Percentiles rank a stretch among this genome's conserved stretches.
Conservation (phyloP, 2,797 vertebrate genomes). For the Erethizon dorsatum region DNA sequence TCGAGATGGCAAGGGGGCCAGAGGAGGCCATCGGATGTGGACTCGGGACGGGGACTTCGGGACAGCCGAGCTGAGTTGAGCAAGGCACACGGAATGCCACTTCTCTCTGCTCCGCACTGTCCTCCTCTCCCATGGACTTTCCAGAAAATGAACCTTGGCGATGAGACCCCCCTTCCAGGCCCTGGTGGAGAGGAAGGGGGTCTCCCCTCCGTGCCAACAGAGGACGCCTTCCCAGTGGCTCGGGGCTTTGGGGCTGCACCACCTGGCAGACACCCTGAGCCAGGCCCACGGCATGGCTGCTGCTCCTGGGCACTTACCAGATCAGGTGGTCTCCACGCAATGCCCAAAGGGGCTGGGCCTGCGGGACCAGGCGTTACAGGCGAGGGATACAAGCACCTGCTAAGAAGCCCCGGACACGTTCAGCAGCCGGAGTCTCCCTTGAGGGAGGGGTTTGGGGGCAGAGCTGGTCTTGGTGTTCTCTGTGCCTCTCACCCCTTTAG, state of each 20-base stretch:
- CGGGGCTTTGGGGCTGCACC: background rate
- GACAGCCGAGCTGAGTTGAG: background rate
- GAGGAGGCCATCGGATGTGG: background rate
- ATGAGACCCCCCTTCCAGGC: background rate
- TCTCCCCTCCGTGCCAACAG: slow-evolving; percentile 10
- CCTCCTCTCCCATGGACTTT: fast-evolving
- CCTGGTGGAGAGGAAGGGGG: background rate
- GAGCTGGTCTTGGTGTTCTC: background rate
- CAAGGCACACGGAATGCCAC: background rate
- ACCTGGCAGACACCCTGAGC: slow-evolving; percentile 54
- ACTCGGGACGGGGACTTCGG: background rate
- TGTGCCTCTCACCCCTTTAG: background rate
- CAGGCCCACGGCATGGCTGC: background rate
- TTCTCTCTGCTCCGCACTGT: background rate
- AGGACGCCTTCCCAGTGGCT: background rate
- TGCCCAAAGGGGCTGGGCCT: background rate
- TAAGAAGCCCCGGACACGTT: background rate
- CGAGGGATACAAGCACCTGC: background rate
- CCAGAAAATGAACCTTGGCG: background rate
- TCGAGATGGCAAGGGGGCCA: background rate
- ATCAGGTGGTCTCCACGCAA: background rate
- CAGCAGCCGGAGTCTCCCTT: background rate
- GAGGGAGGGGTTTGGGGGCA: background rate
- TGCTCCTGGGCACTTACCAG: background rate
- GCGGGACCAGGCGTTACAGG: background rate